Evolutionary conservation across 2,113 vertebrate genomes (phyloP).

Genomic region (Todiramphus chloris): DNA sequence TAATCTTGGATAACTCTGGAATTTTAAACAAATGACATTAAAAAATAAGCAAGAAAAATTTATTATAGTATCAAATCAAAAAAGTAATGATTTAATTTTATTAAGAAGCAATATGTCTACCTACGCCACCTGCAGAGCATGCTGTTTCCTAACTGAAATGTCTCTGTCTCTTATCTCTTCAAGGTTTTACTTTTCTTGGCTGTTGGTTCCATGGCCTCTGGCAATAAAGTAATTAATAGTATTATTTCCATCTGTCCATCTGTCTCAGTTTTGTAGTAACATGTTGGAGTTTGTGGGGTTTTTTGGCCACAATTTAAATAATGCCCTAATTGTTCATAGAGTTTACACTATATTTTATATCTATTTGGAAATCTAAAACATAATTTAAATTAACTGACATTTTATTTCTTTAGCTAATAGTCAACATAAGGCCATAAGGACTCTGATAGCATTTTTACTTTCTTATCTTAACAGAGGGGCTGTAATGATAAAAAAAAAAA

Average conservation of each 20-base stretch:
- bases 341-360: neutral
- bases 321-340: constrained; percentile 10
- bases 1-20: neutral
- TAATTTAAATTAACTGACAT: neutral
- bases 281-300: neutral
- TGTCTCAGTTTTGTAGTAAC: constrained; percentile 22
- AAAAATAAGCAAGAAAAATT: neutral
- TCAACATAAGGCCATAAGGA: neutral
- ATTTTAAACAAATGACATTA: neutral
- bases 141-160: neutral
- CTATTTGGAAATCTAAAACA: neutral
- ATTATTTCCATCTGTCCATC: constrained; percentile 48
- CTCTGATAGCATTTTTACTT: neutral
- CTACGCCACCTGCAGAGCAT: neutral
- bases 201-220: constrained; percentile 12
- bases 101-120: neutral
- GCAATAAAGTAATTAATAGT: constrained; percentile 28
- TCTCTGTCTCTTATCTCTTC: neutral
- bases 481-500: neutral
- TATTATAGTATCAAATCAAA: neutral
- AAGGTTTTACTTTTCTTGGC: neutral
- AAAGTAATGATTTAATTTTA: neutral
- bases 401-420: neutral
- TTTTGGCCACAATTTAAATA: constrained; percentile 3
- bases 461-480: neutral